phyloP scores from a whole-genome alignment of 1,140 invertebrate genomes.

The Sitophilus oryzae region DNA sequence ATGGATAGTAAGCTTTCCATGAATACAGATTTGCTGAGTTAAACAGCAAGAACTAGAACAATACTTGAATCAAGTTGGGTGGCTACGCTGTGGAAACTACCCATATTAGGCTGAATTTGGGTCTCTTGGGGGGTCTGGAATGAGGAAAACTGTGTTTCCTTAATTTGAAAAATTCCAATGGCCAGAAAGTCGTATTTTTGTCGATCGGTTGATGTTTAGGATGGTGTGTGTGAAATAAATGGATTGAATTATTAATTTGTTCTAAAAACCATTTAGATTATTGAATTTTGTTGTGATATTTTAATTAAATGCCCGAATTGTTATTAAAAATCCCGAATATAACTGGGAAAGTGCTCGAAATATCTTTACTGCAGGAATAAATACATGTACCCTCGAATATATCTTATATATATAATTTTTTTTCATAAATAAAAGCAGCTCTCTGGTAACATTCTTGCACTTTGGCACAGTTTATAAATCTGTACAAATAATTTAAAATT shows the following conservation, averaged over 20 bases:
- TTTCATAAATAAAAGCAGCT: conserved; percentile 41
- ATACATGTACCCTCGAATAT: conserved; percentile 43
- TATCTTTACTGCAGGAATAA: conserved; percentile 32
- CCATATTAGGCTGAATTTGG: conserved; percentile 14
- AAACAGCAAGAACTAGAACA: conserved; percentile 3
- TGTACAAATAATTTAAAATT: conserved; percentile 47
- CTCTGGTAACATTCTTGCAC: conserved; percentile 44
- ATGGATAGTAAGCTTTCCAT: conserved; percentile 12
- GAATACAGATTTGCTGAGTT: background rate
- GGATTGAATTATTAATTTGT: conserved; percentile 37
- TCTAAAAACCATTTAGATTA: conserved; percentile 30
- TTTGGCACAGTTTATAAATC: conserved; percentile 46
- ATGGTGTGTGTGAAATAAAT: conserved; percentile 44
- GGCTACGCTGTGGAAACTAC: conserved; percentile 23
- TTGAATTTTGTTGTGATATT: conserved; percentile 27
- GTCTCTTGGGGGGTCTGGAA: conserved; percentile 24
- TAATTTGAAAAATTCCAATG: conserved; percentile 17
- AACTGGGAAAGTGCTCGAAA: conserved; percentile 35
- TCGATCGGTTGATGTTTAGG: conserved; percentile 27
- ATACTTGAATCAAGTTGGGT: conserved; percentile 9
- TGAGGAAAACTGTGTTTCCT: conserved; percentile 1
- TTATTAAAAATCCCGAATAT: conserved; percentile 31
- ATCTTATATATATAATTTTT: conserved; percentile 37
- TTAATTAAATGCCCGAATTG: conserved; percentile 16
- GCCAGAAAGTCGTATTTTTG: conserved; percentile 14